Percentiles rank a stretch among this genome's conserved stretches.
These are phyloP conservation scores for Triplophysa bombifrons DNA, from an alignment of 2,797 vertebrate species.

Conservation along the genomic window DNA sequence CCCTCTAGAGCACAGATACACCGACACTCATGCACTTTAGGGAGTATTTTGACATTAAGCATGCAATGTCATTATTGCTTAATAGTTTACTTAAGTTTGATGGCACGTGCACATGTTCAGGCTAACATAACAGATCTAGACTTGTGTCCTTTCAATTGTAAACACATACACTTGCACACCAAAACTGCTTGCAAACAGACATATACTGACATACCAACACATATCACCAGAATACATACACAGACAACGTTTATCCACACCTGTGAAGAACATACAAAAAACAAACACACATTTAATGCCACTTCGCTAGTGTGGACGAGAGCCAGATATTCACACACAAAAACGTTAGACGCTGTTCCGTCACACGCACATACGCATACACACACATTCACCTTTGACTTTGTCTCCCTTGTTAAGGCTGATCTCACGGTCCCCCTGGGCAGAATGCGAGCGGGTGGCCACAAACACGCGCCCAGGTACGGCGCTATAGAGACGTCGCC, in stretches of 20 bases:
- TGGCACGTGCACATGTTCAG: constrained; percentile 18
- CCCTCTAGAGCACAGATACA: background rate
- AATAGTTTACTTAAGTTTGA: background rate
- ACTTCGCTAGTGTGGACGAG: background rate
- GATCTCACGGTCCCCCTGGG: constrained; percentile 89
- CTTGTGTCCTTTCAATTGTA: background rate
- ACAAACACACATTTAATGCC: constrained; percentile 48
- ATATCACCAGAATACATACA: constrained; percentile 58
- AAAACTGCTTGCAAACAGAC: constrained; percentile 37
- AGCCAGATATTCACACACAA: constrained; percentile 5
- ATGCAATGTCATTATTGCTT: constrained; percentile 27
- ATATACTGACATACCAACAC: constrained; percentile 54
- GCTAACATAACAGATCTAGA: background rate
- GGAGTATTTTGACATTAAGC: background rate
- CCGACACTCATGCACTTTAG: background rate
- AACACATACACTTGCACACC: constrained; percentile 31
- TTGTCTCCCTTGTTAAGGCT: constrained; percentile 90
- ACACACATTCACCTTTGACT: constrained; percentile 84
- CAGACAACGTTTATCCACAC: constrained; percentile 63
- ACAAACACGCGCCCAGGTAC: constrained; percentile 90
- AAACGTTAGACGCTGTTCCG: constrained; percentile 3
- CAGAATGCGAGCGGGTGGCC: constrained; percentile 86
- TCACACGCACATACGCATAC: constrained; percentile 11
- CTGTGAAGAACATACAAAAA: constrained; percentile 57
- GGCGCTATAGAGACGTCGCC: constrained; percentile 88